Evolutionary conservation across 2,888 invertebrate species (phyloP).

Genomic region (Drosophila mulleri): DNA sequence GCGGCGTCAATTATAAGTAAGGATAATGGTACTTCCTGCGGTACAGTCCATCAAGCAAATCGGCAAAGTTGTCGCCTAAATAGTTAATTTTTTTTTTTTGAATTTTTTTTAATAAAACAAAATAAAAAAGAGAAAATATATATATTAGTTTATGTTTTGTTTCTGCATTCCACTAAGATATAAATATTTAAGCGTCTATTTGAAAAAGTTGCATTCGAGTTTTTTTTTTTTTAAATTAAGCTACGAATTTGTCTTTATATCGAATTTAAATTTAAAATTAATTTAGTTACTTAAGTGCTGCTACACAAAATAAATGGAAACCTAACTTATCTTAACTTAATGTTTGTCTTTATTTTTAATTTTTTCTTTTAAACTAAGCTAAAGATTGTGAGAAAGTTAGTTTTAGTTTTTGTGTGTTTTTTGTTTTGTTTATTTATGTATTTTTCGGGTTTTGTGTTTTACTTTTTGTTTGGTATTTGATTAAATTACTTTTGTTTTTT

Average conservation of each 20-base stretch:
- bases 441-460: constrained; percentile 42
- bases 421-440: constrained; percentile 17
- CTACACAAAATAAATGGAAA: constrained; percentile 5
- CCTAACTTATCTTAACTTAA: constrained; percentile 43
- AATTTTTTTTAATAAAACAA: constrained; percentile 24
- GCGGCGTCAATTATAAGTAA: constrained; percentile 85
- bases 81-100: constrained; percentile 17
- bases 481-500: constrained; percentile 3
- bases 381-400: neutral
- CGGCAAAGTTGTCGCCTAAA: constrained; percentile 82
- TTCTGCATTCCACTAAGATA: neutral
- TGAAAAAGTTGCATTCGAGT: constrained; percentile 48
- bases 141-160: constrained; percentile 44
- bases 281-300: constrained; percentile 17
- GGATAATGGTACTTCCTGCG: constrained; percentile 85
- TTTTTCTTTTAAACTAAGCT: neutral
- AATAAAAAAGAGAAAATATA: constrained; percentile 28
- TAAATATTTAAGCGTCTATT: constrained; percentile 34
- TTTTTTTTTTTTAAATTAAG: constrained; percentile 23
- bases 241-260: constrained; percentile 35
- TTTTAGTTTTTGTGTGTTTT: constrained; percentile 15
- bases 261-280: constrained; percentile 16
- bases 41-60: constrained; percentile 85
- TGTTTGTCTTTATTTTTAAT: neutral
- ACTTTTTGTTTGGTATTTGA: constrained; percentile 10